Evolutionary conservation across 2,113 vertebrate genomes (phyloP), one percentile per base, ranked within the genome.

Genomic region (Gavia stellata): DNA sequence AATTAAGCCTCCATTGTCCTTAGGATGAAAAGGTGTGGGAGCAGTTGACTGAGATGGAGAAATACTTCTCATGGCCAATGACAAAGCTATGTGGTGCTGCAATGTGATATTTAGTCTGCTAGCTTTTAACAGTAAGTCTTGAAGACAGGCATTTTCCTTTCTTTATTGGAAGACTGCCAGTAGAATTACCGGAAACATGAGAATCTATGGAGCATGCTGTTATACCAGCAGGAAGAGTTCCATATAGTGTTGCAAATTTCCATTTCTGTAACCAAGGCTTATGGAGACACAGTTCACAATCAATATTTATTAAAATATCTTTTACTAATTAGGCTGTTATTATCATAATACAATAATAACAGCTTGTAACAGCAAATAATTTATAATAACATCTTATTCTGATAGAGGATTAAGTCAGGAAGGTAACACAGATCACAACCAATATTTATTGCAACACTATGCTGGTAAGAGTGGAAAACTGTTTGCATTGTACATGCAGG

Each of bases 401-500:
- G 21, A 26, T 3, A 47, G 6, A 10, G 6, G 6, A 40, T 65
- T 65, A 65, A 78, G n/a, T 49, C 19, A 33, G 42, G 55, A 65
- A 70, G 6, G 50, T 58, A 66, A 17, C 26, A 52, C 5, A 50
- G 29, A 26, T 40, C 14, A 33, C 24, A 82, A 16, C 3, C 18
- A 62, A 0, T 20, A 58, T 40, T 81, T 87, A 49, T 42, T 52
- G 42, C 33, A 81, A 24, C 8, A 15, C 6, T 65, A 0, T 15
- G 24, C 6, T 44, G 31, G 9, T 17, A 67, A 61, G 42, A 84
- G 33, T 3, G 2, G 31, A 80, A 71, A 62, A 50, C 28, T n/a
- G 17, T 40, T 59, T 19, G 33, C 12, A 17, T 10, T 1, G 0
- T 5, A 68, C 10, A 1, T 18, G 26, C 5, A 38, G 6, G 33